These are phyloP conservation scores for Nudaria mundana DNA, from an alignment of 2,888 invertebrate genomes.

Conservation along the genomic window DNA sequence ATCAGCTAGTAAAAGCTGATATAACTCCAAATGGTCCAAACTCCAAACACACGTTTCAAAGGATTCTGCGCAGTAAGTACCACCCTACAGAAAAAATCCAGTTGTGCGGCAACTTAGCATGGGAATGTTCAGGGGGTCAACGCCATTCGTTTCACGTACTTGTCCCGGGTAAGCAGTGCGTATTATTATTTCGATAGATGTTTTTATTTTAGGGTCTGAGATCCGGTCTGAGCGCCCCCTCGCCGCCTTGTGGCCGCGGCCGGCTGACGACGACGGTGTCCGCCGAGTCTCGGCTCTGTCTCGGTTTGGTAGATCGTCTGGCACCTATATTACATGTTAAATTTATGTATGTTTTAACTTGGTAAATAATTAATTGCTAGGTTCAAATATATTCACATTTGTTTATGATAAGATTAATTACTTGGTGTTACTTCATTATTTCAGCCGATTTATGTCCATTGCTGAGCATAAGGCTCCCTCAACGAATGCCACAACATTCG, in stretches of 20 bases:
- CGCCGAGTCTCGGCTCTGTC: conserved; percentile 29
- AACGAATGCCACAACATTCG: too few species aligned
- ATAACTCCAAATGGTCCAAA: too few species aligned
- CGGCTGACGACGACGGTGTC: conserved; percentile 51
- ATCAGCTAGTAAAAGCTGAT: conserved; percentile 76
- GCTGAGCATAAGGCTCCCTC: too few species aligned
- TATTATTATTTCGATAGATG: conserved; percentile 80
- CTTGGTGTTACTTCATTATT: too few species aligned
- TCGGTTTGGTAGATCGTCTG: conserved; percentile 31
- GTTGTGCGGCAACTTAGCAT: conserved; percentile 67
- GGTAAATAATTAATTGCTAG: too few species aligned
- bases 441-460: too few species aligned
- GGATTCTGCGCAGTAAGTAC: conserved; percentile 65
- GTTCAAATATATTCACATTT: too few species aligned
- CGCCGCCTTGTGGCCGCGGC: conserved; percentile 57
- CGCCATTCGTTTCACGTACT: conserved; percentile 78
- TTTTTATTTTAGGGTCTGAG: conserved; percentile 79
- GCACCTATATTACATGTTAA: conserved; percentile 8
- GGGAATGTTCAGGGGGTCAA: conserved; percentile 79
- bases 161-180: conserved; percentile 73
- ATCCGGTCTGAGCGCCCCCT: conserved; percentile 78
- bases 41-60: conserved; percentile 68
- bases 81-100: conserved; percentile 73
- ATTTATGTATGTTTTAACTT: too few species aligned
- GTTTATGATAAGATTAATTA: too few species aligned